Evolutionary conservation across 2,113 vertebrate genomes (phyloP), one percentile per base, ranked within the genome.

Genomic region (Lepus europaeus): DNA sequence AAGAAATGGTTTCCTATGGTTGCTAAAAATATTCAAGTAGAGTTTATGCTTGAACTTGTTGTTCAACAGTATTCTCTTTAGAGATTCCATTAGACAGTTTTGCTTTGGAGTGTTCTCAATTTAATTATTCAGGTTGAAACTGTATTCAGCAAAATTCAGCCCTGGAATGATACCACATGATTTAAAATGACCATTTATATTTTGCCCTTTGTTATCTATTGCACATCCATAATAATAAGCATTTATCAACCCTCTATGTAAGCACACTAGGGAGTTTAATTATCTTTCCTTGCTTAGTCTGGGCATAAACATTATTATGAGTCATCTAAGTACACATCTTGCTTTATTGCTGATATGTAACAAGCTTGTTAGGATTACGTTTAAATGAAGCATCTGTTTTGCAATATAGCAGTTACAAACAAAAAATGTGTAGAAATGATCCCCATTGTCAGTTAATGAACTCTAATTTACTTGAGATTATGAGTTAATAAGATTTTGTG

Each of bases 181-280:
- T 92, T 95, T 90, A 66, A 82, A 93, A 90, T 90, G 49, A 79
- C 25, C 45, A 8, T 95, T 76, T 94, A 73, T 93, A 36, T 85
- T 85, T 85, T 31, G 13, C 76, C 53, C 63, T 93, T 81, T 94
- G 72, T 92, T 93, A 95, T 82, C 80, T 84, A 78, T 92, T 68
- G 51, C 59, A 69, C 25, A 93, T 95, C 51, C 25, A 53, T 83
- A 92, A 95, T 97, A 95, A 95, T 93, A 93, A 96, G 87, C 85
- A 96, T 95, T 92, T 94, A 93, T 94, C 85, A 95, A 25, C 1
- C 4, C n/a, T 90, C 77, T 89, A 56, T 78, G 61, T 86, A 66
- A 95, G 25, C 70, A 86, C 49, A 77, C 53, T 31, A 88, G 73
- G 64, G 69, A 45, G 19, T 86, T 93, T 97, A 92, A 96, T 96